A percentile compares a stretch with the other conserved stretches of the same genome.
Evolutionary conservation across 2,797 vertebrate genomes (phyloP).

Genomic region (Sebastiscus tertius): DNA sequence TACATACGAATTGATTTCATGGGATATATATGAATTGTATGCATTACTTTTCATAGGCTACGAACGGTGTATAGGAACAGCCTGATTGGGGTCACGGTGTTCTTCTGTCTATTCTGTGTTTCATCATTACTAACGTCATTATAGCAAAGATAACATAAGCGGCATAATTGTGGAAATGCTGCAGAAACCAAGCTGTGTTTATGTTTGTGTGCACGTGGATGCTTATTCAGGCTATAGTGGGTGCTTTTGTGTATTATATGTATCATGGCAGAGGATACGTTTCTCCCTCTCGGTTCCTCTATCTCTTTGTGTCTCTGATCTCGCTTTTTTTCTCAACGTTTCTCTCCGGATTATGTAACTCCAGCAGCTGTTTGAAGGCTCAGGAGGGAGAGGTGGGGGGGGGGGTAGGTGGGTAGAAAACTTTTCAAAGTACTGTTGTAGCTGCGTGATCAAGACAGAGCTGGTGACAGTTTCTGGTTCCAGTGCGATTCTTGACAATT

Average conservation of each 20-base stretch:
- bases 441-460: constrained; percentile 61
- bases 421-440: constrained; percentile 73
- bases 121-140: not conserved
- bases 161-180: not conserved
- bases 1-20: too few species aligned
- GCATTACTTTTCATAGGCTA: too few species aligned
- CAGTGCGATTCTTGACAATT: constrained; percentile 41
- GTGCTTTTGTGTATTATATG: constrained; percentile 12
- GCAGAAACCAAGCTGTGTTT: not conserved
- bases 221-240: constrained; percentile 5
- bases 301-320: constrained; percentile 39
- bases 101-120: constrained; percentile 10
- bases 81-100: not conserved
- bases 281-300: constrained; percentile 30
- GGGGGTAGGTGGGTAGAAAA: constrained; percentile 57
- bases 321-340: constrained; percentile 32
- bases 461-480: constrained; percentile 54
- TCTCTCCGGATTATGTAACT: constrained; percentile 73
- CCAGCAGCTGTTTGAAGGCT: constrained; percentile 76
- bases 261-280: constrained; percentile 24
- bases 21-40: too few species aligned
- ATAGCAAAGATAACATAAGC: not conserved
- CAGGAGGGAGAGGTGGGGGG: constrained; percentile 11
- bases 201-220: not conserved
- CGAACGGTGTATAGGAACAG: too few species aligned